Conservation (phyloP, 2,113 vertebrate genomes). For the Chloropsis cyanopogon region DNA sequence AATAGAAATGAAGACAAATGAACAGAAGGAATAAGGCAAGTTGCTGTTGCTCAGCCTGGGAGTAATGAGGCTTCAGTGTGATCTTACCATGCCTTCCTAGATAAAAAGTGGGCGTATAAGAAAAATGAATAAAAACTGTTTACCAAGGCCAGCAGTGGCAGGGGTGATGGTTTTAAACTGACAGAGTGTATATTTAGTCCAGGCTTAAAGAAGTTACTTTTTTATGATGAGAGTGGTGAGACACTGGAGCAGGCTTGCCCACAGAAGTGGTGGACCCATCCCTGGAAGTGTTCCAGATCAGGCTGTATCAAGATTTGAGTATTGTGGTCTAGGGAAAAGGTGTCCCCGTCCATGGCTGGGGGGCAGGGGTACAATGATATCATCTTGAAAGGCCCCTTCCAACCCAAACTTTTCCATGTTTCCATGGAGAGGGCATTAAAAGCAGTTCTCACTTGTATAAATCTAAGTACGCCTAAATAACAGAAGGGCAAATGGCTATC, state of each 20-base stretch:
- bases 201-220: background rate
- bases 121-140: background rate
- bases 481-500: background rate
- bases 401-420: background rate
- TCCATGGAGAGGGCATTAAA: background rate
- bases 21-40: background rate
- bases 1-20: background rate
- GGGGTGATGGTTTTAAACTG: background rate
- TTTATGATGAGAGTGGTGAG: accelerated
- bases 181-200: background rate
- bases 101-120: background rate
- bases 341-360: accelerated
- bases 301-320: background rate
- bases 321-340: background rate
- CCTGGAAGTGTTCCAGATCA: background rate
- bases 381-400: background rate
- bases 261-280: accelerated
- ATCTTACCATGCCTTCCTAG: background rate
- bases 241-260: background rate
- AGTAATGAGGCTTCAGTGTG: background rate
- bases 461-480: background rate
- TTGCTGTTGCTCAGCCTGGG: background rate
- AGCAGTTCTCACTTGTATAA: background rate
- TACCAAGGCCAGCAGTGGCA: background rate
- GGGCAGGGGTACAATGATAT: accelerated